Percentiles rank a stretch among this genome's conserved stretches.
phyloP scores from a whole-genome alignment of 2,888 invertebrate species.

The Pemphredon lugubris region DNA sequence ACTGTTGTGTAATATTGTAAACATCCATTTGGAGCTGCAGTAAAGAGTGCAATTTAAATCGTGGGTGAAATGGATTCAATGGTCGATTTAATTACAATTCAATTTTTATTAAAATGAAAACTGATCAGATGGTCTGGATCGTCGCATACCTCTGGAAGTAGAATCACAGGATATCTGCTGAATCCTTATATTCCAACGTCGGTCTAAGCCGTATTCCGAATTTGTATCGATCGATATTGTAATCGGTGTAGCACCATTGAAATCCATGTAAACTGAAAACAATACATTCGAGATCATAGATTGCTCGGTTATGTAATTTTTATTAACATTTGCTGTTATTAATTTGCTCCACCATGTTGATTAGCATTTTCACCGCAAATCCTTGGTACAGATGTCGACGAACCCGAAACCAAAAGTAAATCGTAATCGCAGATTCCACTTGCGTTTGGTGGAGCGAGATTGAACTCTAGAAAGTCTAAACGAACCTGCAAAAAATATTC shows the following conservation, averaged over 20 bases:
- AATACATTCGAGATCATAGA: constrained; percentile 1
- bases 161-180: constrained; percentile 89
- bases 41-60: constrained; percentile 15
- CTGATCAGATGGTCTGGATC: not conserved
- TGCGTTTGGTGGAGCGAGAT: constrained; percentile 88
- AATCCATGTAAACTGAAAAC: constrained; percentile 86
- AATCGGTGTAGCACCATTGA: constrained; percentile 86
- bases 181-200: constrained; percentile 89
- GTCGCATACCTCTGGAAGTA: constrained; percentile 83
- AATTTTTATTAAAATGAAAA: not conserved
- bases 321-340: not conserved
- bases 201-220: constrained; percentile 83
- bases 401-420: constrained; percentile 87
- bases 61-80: not conserved
- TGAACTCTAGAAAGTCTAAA: constrained; percentile 89
- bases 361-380: constrained; percentile 92
- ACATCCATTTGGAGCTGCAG: constrained; percentile 89
- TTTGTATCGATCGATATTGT: constrained; percentile 87
- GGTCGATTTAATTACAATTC: not conserved
- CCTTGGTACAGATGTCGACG: constrained; percentile 85
- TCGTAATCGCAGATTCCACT: constrained; percentile 88
- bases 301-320: not conserved
- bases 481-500: constrained; percentile 83
- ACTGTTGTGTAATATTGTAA: constrained; percentile 87
- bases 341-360: constrained; percentile 83